These are phyloP conservation scores for Melanotaenia maccullochi DNA, from an alignment of 2,797 vertebrate genomes.

Conservation along the genomic window DNA sequence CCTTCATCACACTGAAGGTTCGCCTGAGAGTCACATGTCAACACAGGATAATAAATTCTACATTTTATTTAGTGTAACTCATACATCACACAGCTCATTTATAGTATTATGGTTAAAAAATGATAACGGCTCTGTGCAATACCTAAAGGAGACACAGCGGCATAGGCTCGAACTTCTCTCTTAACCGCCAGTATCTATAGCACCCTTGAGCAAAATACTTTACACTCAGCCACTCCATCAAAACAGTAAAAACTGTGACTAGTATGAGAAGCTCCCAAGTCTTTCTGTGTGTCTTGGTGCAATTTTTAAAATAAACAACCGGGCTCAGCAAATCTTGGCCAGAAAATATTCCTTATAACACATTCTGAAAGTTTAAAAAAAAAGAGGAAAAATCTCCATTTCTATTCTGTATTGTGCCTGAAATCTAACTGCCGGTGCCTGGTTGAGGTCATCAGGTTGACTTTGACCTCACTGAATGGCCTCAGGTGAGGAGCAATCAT, in stretches of 20 bases:
- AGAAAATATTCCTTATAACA: slow-evolving; percentile 20
- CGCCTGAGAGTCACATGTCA: slow-evolving; percentile 7
- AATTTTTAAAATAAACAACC: slow-evolving; percentile 2
- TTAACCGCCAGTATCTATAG: slow-evolving; percentile 8
- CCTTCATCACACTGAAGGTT: not conserved
- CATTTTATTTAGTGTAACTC: not conserved
- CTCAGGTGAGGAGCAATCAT: slow-evolving; percentile 36
- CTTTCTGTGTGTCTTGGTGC: slow-evolving; percentile 24
- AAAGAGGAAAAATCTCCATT: slow-evolving; percentile 6
- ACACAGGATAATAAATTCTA: slow-evolving; percentile 15
- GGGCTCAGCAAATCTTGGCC: slow-evolving; percentile 22
- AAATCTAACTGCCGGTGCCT: slow-evolving; percentile 21
- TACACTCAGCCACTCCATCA: slow-evolving; percentile 22
- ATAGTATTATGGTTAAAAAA: slow-evolving; percentile 30
- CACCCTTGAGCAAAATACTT: slow-evolving; percentile 52
- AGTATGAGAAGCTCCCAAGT: slow-evolving; percentile 25
- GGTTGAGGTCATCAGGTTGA: slow-evolving; percentile 43
- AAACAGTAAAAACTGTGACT: slow-evolving; percentile 24
- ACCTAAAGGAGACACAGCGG: slow-evolving; percentile 14
- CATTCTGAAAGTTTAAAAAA: not conserved
- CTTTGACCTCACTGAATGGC: slow-evolving; percentile 56
- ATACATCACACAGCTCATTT: slow-evolving; percentile 31
- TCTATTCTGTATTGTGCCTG: slow-evolving; percentile 26
- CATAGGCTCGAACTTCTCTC: slow-evolving; percentile 31
- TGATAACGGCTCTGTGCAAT: slow-evolving; percentile 14